These are phyloP conservation scores for Chionodraco myersi DNA, from an alignment of 2,113 vertebrate genomes.

Conservation along the genomic window DNA sequence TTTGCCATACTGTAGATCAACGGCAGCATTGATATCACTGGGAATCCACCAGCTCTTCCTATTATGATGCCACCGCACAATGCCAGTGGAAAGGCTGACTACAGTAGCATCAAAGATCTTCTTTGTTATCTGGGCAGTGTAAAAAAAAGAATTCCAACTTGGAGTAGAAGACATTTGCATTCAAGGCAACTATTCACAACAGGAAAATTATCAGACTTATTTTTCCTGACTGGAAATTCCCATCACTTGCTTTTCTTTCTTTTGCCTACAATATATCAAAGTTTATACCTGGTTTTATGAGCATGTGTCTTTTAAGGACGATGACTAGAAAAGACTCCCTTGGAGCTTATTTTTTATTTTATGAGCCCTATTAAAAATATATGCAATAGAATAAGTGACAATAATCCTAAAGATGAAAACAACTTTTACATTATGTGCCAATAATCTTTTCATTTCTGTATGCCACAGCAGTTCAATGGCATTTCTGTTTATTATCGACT, in stretches of 20 bases:
- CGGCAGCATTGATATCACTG: constrained; percentile 8
- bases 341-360: neutral
- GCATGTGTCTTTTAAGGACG: neutral
- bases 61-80: constrained; percentile 16
- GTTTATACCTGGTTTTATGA: constrained; percentile 21
- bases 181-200: constrained; percentile 53
- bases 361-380: neutral
- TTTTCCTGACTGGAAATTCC: constrained; percentile 8
- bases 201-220: neutral
- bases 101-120: constrained; percentile 35
- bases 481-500: constrained; percentile 51
- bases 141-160: neutral
- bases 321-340: neutral
- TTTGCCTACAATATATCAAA: neutral
- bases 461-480: constrained; percentile 27
- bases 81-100: constrained; percentile 52
- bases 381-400: neutral
- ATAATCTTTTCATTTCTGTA: constrained; percentile 4
- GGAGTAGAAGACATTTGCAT: constrained; percentile 10
- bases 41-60: constrained; percentile 5
- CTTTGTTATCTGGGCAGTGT: constrained; percentile 45
- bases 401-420: neutral
- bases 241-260: neutral
- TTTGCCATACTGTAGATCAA: neutral
- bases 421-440: rapidly evolving